Evolutionary conservation across 1,140 invertebrate genomes (phyloP).

Genomic region (Drosophila arizonae): DNA sequence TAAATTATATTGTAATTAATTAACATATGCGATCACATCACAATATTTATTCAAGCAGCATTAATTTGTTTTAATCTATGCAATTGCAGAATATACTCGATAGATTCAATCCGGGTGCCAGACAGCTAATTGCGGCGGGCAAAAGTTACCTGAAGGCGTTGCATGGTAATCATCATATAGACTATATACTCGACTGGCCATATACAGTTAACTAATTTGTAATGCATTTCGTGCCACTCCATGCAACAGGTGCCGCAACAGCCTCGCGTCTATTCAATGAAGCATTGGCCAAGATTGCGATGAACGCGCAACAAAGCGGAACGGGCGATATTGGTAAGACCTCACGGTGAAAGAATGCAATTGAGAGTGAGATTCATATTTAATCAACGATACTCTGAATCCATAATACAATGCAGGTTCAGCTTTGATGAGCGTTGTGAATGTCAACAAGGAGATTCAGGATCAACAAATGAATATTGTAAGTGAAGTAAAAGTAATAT

Average conservation of each 20-base stretch:
- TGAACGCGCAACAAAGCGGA: slow-evolving; percentile 94
- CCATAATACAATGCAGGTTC: slow-evolving; percentile 86
- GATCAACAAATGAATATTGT: slow-evolving; percentile 96
- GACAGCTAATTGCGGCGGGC: slow-evolving; percentile 95
- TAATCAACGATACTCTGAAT: slow-evolving; percentile 1
- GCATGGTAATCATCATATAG: slow-evolving; percentile 87
- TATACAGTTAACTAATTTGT: slow-evolving; percentile 73
- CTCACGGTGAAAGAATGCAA: not conserved
- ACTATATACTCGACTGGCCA: not conserved
- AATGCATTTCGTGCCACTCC: slow-evolving; percentile 69
- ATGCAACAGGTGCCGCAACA: slow-evolving; percentile 90
- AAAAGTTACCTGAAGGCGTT: slow-evolving; percentile 96
- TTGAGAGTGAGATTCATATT: not conserved
- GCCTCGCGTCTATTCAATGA: slow-evolving; percentile 94
- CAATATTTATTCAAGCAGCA: slow-evolving; percentile 16
- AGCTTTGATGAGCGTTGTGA: slow-evolving; percentile 94
- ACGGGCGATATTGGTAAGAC: slow-evolving; percentile 93
- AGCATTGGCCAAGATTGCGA: slow-evolving; percentile 91
- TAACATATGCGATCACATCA: slow-evolving; percentile 31
- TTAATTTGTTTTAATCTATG: slow-evolving; percentile 10
- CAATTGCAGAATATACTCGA: slow-evolving; percentile 94
- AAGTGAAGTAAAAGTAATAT: slow-evolving; percentile 84
- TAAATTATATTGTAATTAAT: slow-evolving; percentile 68
- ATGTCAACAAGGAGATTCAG: slow-evolving; percentile 95
- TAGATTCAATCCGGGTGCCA: slow-evolving; percentile 95